Evolutionary conservation across 1,140 invertebrate species (phyloP), one percentile per base, ranked within the genome.

Genomic region (Anastrepha obliqua): DNA sequence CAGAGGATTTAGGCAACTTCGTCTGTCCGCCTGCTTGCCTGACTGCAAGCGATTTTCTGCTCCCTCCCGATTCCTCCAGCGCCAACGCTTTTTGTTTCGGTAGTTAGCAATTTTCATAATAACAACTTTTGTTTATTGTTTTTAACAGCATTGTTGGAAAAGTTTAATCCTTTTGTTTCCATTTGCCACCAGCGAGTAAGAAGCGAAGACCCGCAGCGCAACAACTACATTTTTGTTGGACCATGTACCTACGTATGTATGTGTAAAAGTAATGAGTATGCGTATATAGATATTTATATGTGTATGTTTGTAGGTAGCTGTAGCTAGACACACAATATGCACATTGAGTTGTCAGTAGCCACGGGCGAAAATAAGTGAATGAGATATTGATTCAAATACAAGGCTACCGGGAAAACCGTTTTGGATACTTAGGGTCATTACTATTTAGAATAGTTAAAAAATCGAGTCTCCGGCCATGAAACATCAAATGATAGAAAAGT

Each of bases 91-190:
- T 86, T 86, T 86, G 55, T 62, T 59, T 86, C 7, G 42, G 20
- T 11, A 55, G 51, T 55, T 55, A 86, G 42, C 85, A 86, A 86
- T 86, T 86, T 86, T 86, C 85, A 86, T 86, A 86, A 59, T 62
- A 86, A 60, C 64, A 74, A 87, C 64, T 87, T 70, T 88, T 92
- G 91, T 92, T 92, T 92, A 92, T 92, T 92, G 91, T 92, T 92
- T 92, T 91, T 92, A 90, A 91, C 91, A 91, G 90, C 91, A 91
- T 92, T 92, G 90, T 91, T 65, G 44, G 44, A 74, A 86, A 58
- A 70, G 85, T 91, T 92, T 91, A 92, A 92, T 91, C 91, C 90
- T 91, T 91, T 91, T 91, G 89, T 89, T 90, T 44, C 55, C 60
- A 67, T 86, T 88, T 59, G n/a, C 39, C 58, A 60, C 58, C 17